phyloP scores from a whole-genome alignment of 1,140 invertebrate genomes.

The Cydia pomonella region DNA sequence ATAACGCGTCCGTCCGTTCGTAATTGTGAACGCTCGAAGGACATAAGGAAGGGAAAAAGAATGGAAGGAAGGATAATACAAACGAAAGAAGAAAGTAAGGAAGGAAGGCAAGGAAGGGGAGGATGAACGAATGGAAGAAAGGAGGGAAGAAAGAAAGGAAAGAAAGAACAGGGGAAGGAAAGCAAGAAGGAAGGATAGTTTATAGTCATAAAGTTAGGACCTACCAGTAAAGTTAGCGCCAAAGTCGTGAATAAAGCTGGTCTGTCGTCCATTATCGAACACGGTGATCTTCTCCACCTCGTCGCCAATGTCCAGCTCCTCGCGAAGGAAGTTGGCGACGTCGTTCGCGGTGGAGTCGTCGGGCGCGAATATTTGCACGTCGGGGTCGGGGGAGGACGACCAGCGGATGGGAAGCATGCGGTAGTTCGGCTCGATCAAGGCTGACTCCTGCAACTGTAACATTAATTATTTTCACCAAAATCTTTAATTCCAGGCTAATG shows the following conservation, averaged over 20 bases:
- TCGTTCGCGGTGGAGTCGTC: conserved; percentile 43
- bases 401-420: conserved; percentile 50
- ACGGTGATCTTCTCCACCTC: conserved; percentile 81
- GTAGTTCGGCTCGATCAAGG: conserved; percentile 45
- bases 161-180: no score
- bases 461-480: no score
- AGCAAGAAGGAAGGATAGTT: no score
- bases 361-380: conserved; percentile 41
- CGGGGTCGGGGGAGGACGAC: conserved; percentile 34
- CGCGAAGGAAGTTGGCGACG: conserved; percentile 52
- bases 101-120: no score
- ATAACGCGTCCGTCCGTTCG: no score
- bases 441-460: conserved; percentile 49
- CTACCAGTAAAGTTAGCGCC: conserved; percentile 88
- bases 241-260: conserved; percentile 95
- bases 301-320: conserved; percentile 61
- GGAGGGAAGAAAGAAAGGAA: no score
- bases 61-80: no score
- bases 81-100: no score
- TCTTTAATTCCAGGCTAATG: no score
- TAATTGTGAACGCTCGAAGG: no score
- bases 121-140: no score
- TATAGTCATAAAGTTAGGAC: conserved; percentile 20
- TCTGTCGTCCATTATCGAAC: conserved; percentile 88
- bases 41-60: no score